Base-by-base conservation (phyloP, 2,113 vertebrate species). In the Rhinichthys klamathensis region DNA sequence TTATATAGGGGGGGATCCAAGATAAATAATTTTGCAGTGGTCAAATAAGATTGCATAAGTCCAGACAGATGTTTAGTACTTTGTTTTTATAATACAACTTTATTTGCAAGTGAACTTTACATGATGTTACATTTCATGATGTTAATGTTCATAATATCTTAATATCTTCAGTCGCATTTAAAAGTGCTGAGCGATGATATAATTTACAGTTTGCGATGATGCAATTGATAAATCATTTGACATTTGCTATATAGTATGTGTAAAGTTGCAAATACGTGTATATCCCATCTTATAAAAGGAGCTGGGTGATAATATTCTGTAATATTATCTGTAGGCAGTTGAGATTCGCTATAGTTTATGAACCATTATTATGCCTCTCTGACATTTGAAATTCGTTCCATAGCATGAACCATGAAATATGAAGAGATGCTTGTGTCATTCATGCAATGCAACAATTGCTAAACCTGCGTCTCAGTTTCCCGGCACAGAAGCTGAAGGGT, bases 401-500 rank as follows among this genome's bases (percentile, higher is more conserved):
- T 54, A 54, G 8, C 25, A 18, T 54, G 25, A 51, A 4, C 2
- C 73, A 54, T 76, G 46, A 15, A 54, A 76, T 30, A 76, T 76
- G 16, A 54, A 32, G n/a, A 21, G 27, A 10, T 15, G n/a, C 16
- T 46, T 51, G 25, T 75, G 73, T 75, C 6, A 30, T 51, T 75
- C 73, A 75, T 30, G 25, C 73, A 51, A 3, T 5, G 21, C 35
- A 41, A 46, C 58, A 30, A 25, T 41, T 44, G 35, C 77, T 41
- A 13, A 35, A 44, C n/a, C 41, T 76, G 44, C 21, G 11, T 76
- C 49, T 54, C 4, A 23, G 25, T 76, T 54, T 54, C 12, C 8
- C 49, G 16, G 49, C 46, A 54, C 46, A 30, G 27, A 76, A 76
- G n/a, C n/a, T 76, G 16, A 76, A 76, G 74, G 49, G 32, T 84